Conservation (phyloP, 53 echinoderm and acorn worm genomes). For the Mesocentrotus franciscanus region DNA sequence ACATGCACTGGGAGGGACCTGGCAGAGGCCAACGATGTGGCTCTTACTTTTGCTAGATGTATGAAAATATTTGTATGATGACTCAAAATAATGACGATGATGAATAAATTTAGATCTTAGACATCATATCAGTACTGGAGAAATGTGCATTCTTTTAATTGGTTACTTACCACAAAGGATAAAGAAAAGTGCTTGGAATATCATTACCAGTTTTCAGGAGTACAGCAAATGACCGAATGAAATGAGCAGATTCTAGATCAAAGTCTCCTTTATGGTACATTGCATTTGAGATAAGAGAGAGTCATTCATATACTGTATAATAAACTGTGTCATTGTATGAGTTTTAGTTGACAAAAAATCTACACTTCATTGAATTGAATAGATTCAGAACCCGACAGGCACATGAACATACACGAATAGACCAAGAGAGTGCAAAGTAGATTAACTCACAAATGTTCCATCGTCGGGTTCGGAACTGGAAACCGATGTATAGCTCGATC, state of each 20-base stretch:
- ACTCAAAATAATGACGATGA: no score
- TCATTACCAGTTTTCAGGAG: not conserved
- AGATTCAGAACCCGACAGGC: not conserved
- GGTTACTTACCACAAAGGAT: not conserved
- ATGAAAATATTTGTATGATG: no score
- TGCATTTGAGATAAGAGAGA: not conserved
- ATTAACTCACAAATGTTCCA: conserved; percentile 86
- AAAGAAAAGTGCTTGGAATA: not conserved
- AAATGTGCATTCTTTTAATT: not conserved
- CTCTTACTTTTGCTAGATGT: no score
- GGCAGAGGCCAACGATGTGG: no score
- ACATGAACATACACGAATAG: not conserved
- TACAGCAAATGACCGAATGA: not conserved
- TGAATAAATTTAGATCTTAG: no score
- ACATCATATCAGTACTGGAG: not conserved
- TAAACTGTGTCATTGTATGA: not conserved
- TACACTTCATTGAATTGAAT: not conserved
- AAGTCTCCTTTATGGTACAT: not conserved
- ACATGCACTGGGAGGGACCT: no score
- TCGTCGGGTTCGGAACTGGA: conserved; percentile 95
- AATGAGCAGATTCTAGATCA: not conserved
- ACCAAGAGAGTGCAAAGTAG: not conserved
- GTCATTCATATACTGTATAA: no score
- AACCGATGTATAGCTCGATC: conserved; percentile 90
- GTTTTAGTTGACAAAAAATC: not conserved